Percentiles rank a stretch among this genome's conserved stretches.
These are phyloP conservation scores for Hydrocynus forskahlii DNA, from an alignment of 2,797 vertebrate genomes.

Conservation along the genomic window DNA sequence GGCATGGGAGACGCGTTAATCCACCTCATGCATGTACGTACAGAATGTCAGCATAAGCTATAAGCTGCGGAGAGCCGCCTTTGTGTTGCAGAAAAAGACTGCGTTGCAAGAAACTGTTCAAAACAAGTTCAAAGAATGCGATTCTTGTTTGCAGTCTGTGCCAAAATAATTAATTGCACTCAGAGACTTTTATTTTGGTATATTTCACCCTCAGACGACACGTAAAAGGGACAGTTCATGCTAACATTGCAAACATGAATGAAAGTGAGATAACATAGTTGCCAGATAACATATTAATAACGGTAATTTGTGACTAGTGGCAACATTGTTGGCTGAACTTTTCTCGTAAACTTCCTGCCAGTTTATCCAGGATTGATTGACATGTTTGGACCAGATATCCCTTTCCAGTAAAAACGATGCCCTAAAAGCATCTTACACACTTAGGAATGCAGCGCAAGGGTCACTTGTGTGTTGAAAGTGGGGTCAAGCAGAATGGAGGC, in stretches of 20 bases:
- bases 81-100: not conserved
- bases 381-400: not conserved
- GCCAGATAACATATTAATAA: too few species aligned
- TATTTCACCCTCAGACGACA: not conserved
- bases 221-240: too few species aligned
- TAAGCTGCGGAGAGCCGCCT: not conserved
- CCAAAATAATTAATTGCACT: not conserved
- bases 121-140: not conserved
- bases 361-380: not conserved
- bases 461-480: conserved; percentile 17
- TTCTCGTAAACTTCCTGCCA: not conserved
- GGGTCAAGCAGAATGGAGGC: conserved; percentile 10
- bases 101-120: not conserved
- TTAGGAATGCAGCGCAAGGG: conserved; percentile 21
- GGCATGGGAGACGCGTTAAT: conserved; percentile 56
- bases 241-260: too few species aligned
- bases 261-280: too few species aligned
- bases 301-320: too few species aligned
- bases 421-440: conserved; percentile 10
- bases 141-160: not conserved
- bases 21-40: not conserved
- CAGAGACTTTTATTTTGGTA: not conserved
- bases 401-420: not conserved
- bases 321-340: too few species aligned
- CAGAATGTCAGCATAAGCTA: not conserved